Evolutionary conservation across 2,113 vertebrate genomes (phyloP), one percentile per base, ranked within the genome.

Genomic region (Microcebus ravelobensis): DNA sequence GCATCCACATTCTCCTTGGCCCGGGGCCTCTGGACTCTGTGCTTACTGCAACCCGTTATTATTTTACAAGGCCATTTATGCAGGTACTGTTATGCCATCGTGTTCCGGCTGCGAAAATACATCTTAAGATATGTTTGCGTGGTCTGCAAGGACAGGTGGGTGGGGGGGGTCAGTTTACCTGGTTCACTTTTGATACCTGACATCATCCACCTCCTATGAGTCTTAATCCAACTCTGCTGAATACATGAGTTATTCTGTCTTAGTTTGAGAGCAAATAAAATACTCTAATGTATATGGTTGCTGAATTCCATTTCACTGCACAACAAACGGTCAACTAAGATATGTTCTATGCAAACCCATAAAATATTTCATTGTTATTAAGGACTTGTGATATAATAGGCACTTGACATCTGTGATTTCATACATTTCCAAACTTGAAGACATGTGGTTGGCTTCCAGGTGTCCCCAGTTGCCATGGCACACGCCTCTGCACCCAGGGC

Each of bases 391-490:
- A n/a, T 34, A 5, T 20, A 4, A 23, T 0, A 42, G 15, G 67
- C 9, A 0, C 7, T 0, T 36, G 10, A 63, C 31, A 29, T 48
- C 39, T 42, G 17, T 6, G 7, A 13, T 82, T 29, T 71, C 57
- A 31, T 29, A 20, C 61, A 23, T 25, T 68, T 48, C 20, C 17
- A 23, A 23, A 68, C 17, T 21, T 55, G 5, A 39, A 59, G 68
- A 27, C 7, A 55, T 21, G 3, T 20, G 17, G 50, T 4, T 9
- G 5, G n/a, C 57, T n/a, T 31, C 45, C 36, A 31, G 21, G n/a
- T 1, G 21, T 20, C 55, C 14, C 17, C 57, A 11, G 5, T 55
- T 50, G 6, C 67, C 21, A 8, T 0, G 1, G 9, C 17, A 39
- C 21, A 2, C 5, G 13, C 27, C 76, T 76, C 34, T 9, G 39